phyloP scores from a whole-genome alignment of 2,113 vertebrate species.

The Microcebus ravelobensis region DNA sequence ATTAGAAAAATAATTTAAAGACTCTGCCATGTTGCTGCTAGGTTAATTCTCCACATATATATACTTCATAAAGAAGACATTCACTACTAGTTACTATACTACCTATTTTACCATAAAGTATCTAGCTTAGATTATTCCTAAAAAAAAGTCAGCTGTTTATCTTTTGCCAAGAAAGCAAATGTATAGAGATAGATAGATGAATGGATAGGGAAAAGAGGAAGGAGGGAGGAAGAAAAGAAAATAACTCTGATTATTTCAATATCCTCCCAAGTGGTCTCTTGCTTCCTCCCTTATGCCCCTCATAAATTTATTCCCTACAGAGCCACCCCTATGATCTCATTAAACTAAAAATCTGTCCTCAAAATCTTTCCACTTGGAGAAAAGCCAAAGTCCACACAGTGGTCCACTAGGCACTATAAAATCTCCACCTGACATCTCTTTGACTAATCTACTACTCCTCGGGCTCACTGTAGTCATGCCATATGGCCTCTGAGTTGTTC shows the following conservation, averaged over 20 bases:
- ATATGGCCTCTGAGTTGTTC: not conserved
- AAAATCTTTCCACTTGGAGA: conserved; percentile 27
- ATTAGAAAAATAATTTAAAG: conserved; percentile 33
- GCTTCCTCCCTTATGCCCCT: not conserved
- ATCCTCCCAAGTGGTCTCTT: not conserved
- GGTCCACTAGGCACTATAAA: not conserved
- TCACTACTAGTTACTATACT: not conserved
- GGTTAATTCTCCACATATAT: not conserved
- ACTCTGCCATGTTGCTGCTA: not conserved
- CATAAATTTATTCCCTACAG: not conserved
- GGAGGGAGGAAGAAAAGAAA: not conserved
- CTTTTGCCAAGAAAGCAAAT: conserved; percentile 27
- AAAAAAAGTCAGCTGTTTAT: not conserved
- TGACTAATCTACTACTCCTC: not conserved
- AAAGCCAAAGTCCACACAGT: not conserved
- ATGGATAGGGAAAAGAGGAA: not conserved
- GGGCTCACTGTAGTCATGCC: not conserved
- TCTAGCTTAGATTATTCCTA: conserved; percentile 19
- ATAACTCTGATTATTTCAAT: not conserved
- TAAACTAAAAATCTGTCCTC: conserved; percentile 7
- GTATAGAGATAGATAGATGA: not conserved
- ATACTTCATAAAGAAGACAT: not conserved
- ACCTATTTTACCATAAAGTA: not conserved
- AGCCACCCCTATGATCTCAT: not conserved
- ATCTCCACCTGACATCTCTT: not conserved